Conservation (phyloP, 2,113 vertebrate genomes). For the Ciconia stormi region DNA sequence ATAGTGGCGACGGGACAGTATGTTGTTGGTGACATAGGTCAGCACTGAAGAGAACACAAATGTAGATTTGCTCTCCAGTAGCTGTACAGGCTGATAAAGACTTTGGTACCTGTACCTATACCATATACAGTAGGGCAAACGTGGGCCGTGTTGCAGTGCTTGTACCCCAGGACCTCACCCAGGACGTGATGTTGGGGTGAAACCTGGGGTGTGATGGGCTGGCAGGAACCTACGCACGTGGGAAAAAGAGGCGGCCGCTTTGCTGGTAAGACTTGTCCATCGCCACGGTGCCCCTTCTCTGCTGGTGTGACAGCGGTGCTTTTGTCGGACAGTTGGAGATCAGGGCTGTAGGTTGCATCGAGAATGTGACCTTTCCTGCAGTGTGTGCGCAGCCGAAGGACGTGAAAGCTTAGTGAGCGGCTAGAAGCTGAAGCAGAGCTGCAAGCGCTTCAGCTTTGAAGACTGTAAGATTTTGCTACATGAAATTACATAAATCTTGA, state of each 20-base stretch:
- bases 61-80: neutral
- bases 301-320: neutral
- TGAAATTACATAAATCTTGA: neutral
- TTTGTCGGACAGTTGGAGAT: neutral
- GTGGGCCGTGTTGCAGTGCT: rapidly evolving
- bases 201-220: neutral
- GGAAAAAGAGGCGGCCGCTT: rapidly evolving
- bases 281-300: neutral
- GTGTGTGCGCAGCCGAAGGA: rapidly evolving
- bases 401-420: neutral
- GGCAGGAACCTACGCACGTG: neutral
- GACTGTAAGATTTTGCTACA: neutral
- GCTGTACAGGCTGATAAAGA: neutral
- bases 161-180: rapidly evolving
- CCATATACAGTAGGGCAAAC: neutral
- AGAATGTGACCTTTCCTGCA: neutral
- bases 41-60: neutral
- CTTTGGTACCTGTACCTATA: neutral
- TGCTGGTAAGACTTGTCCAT: neutral
- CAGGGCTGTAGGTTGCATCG: neutral
- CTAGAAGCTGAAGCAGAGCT: neutral
- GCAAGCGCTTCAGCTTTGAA: neutral
- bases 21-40: neutral
- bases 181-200: too few species aligned
- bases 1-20: neutral